phyloP scores from a whole-genome alignment of 2,113 vertebrate species.

The Gavia stellata region DNA sequence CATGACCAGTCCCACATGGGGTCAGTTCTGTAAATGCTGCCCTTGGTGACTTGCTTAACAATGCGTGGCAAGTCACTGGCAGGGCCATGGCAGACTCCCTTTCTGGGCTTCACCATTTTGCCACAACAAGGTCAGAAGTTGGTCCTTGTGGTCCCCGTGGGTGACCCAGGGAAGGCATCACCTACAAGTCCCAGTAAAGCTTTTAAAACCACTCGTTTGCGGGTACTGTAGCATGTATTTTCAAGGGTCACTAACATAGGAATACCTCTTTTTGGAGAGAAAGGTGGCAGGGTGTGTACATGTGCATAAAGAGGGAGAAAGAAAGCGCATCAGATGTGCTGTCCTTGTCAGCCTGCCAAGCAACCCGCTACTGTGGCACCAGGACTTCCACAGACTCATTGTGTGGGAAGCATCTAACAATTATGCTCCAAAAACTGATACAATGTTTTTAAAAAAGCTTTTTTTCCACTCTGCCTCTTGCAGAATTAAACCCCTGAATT shows the following conservation, averaged over 20 bases:
- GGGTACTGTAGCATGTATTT: neutral
- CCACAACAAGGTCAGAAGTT: neutral
- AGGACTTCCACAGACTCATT: neutral
- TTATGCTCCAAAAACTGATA: neutral
- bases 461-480: neutral
- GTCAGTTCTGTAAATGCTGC: neutral
- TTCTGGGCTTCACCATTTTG: neutral
- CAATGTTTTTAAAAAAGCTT: neutral
- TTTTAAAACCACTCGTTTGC: neutral
- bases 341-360: neutral
- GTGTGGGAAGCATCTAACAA: neutral
- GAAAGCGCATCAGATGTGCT: neutral
- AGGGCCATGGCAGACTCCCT: neutral
- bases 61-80: neutral
- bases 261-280: neutral
- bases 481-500: neutral
- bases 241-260: neutral
- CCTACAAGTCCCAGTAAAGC: neutral
- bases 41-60: neutral
- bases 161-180: neutral
- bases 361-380: neutral
- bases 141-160: neutral
- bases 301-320: neutral
- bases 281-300: neutral
- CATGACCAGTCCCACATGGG: neutral